Conservation (phyloP, 2,797 vertebrate species). For the Cossypha polioptera region DNA sequence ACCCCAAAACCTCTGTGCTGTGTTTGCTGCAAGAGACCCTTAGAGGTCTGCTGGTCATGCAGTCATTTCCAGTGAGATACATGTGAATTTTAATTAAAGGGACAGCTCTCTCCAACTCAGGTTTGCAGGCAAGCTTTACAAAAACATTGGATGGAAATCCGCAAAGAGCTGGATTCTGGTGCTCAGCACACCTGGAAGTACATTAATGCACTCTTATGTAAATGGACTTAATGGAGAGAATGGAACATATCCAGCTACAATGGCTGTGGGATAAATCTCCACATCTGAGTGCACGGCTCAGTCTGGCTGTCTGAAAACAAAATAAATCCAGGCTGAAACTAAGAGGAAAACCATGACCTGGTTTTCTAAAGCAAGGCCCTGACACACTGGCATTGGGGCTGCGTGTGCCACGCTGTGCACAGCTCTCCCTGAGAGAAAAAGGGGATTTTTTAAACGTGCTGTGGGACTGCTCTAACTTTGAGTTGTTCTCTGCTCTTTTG, state of each 20-base stretch:
- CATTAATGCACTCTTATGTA: background rate
- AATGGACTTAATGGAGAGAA: constrained; percentile 11
- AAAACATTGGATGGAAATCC: background rate
- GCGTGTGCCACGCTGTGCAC: accelerated
- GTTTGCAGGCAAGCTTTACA: background rate
- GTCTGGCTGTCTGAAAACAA: background rate
- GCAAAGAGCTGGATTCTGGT: background rate
- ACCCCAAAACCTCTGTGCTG: accelerated
- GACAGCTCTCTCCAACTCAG: background rate
- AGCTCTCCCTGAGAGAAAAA: background rate
- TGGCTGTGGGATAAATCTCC: background rate
- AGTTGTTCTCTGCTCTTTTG: background rate
- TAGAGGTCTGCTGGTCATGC: background rate
- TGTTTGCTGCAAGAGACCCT: background rate
- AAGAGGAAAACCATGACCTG: background rate
- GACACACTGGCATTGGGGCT: background rate
- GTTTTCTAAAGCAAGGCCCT: background rate
- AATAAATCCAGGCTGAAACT: background rate
- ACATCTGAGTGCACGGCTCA: background rate
- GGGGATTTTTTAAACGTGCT: no score
- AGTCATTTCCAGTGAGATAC: constrained; percentile 3
- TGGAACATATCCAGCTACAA: constrained; percentile 32
- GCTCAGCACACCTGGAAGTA: background rate
- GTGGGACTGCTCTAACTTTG: background rate
- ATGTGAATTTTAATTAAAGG: constrained; percentile 37